A percentile compares a stretch with the other conserved stretches of the same genome.
phyloP scores from a whole-genome alignment of 2,113 vertebrate species.

The Colistium nudipinnis region DNA sequence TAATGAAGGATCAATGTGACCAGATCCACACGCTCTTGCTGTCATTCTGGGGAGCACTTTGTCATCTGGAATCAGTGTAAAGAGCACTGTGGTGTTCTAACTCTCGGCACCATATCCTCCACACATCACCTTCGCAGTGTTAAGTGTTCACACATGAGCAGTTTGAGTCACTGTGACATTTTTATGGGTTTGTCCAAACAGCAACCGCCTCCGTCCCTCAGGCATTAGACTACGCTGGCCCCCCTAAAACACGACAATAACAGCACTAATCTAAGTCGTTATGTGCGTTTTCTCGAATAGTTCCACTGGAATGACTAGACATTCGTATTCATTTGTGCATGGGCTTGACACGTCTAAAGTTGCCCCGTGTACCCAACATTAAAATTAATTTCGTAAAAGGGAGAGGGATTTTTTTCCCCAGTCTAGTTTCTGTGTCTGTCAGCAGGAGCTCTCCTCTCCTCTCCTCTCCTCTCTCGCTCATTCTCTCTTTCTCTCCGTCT shows the following conservation, averaged over 20 bases:
- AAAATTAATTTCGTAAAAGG: slow-evolving; percentile 24
- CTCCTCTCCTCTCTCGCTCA: slow-evolving; percentile 26
- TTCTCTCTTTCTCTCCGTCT: slow-evolving; percentile 48
- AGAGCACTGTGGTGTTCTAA: background rate
- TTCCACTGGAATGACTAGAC: background rate
- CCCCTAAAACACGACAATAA: background rate
- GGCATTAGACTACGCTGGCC: slow-evolving; percentile 41
- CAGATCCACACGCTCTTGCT: background rate
- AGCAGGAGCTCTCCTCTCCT: slow-evolving; percentile 19
- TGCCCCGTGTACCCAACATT: slow-evolving; percentile 38
- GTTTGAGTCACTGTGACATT: slow-evolving; percentile 74
- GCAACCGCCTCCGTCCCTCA: slow-evolving; percentile 29
- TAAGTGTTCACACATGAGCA: slow-evolving; percentile 67
- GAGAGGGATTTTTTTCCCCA: slow-evolving; percentile 27
- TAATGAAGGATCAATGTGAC: slow-evolving; percentile 6
- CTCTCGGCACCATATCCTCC: slow-evolving; percentile 45
- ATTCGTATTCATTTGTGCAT: slow-evolving; percentile 20
- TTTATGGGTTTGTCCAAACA: slow-evolving; percentile 60
- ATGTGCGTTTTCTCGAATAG: background rate
- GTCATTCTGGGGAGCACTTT: slow-evolving; percentile 11
- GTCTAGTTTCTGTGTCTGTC: slow-evolving; percentile 56
- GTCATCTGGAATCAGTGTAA: slow-evolving; percentile 15
- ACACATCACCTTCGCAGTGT: slow-evolving; percentile 29
- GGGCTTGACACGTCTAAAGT: slow-evolving; percentile 40
- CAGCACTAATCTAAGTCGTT: slow-evolving; percentile 23